These are phyloP conservation scores for Acipenser oxyrinchus DNA, from an alignment of 2,797 vertebrate genomes.

Conservation along the genomic window DNA sequence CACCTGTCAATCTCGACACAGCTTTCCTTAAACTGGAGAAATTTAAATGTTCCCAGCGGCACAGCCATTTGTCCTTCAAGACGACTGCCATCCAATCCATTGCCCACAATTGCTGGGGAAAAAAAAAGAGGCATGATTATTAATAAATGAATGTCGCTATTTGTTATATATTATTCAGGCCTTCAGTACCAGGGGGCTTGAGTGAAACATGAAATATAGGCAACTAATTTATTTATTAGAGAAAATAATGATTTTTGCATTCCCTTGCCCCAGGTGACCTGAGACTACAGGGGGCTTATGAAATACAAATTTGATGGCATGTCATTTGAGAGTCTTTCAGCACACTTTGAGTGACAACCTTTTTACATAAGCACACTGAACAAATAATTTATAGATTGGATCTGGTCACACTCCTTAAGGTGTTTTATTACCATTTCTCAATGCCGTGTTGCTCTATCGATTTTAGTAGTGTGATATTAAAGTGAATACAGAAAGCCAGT, in stretches of 20 bases:
- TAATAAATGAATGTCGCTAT: slow-evolving; percentile 67
- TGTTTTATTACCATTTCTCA: too few relatives aligned
- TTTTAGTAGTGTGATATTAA: too few relatives aligned
- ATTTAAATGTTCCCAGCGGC: slow-evolving; percentile 45
- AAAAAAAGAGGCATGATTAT: slow-evolving; percentile 50
- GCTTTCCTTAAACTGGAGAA: slow-evolving; percentile 45
- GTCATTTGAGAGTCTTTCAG: slow-evolving; percentile 59
- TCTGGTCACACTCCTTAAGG: slow-evolving; percentile 38
- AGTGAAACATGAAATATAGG: slow-evolving; percentile 67
- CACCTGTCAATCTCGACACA: slow-evolving; percentile 28
- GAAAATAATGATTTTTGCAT: slow-evolving; percentile 64
- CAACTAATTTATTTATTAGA: slow-evolving; percentile 74
- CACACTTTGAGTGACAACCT: slow-evolving; percentile 60
- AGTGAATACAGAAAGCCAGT: too few relatives aligned
- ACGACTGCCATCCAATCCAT: slow-evolving; percentile 40
- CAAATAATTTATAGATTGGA: slow-evolving; percentile 69
- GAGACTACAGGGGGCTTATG: slow-evolving; percentile 53
- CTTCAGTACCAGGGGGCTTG: slow-evolving; percentile 49
- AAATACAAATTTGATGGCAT: slow-evolving; percentile 56
- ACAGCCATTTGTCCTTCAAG: slow-evolving; percentile 48
- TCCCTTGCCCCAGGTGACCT: slow-evolving; percentile 51
- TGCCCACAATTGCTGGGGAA: slow-evolving; percentile 39
- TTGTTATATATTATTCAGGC: slow-evolving; percentile 71
- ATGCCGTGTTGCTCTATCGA: too few relatives aligned
- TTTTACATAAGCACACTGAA: slow-evolving; percentile 66